Evolutionary conservation across 2,888 invertebrate genomes (phyloP).

Genomic region (Dolichomitus sp.): DNA sequence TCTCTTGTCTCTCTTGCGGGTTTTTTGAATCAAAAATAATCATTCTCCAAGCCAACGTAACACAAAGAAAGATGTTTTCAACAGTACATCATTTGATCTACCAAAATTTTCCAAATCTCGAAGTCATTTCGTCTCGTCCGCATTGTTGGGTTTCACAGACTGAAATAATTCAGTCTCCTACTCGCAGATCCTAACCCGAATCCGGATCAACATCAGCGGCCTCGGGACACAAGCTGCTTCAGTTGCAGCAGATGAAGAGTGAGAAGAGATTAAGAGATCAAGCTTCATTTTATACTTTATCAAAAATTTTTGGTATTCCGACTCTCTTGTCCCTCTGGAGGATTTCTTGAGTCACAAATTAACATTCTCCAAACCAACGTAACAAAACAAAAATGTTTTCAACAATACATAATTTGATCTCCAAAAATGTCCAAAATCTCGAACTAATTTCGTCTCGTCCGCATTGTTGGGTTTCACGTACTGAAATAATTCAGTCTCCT

Average conservation of each 20-base stretch:
- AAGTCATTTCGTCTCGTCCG: slow-evolving; percentile 50
- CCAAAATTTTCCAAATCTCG: neutral
- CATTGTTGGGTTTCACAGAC: slow-evolving; percentile 61
- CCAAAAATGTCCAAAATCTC: neutral
- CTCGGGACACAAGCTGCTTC: slow-evolving; percentile 22
- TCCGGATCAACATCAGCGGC: slow-evolving; percentile 28
- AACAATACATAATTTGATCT: neutral
- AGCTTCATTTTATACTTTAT: slow-evolving; percentile 38
- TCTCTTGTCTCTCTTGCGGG: neutral
- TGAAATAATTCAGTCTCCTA: slow-evolving; percentile 61
- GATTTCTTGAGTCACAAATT: slow-evolving; percentile 22
- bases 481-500: slow-evolving; percentile 63
- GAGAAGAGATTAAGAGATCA: slow-evolving; percentile 44
- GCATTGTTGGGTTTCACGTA: slow-evolving; percentile 59
- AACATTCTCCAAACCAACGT: neutral
- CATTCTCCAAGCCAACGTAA: neutral
- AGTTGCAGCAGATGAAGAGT: slow-evolving; percentile 59
- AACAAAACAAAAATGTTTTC: neutral
- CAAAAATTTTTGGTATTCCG: slow-evolving; percentile 33
- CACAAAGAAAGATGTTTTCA: neutral
- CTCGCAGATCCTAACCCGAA: slow-evolving; percentile 32
- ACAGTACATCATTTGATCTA: neutral
- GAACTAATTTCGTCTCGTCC: slow-evolving; percentile 49
- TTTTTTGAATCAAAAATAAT: slow-evolving; percentile 24
- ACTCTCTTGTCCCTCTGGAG: neutral